Base-by-base conservation (phyloP, 2,888 invertebrate genomes). In the Megamerina dolium region DNA sequence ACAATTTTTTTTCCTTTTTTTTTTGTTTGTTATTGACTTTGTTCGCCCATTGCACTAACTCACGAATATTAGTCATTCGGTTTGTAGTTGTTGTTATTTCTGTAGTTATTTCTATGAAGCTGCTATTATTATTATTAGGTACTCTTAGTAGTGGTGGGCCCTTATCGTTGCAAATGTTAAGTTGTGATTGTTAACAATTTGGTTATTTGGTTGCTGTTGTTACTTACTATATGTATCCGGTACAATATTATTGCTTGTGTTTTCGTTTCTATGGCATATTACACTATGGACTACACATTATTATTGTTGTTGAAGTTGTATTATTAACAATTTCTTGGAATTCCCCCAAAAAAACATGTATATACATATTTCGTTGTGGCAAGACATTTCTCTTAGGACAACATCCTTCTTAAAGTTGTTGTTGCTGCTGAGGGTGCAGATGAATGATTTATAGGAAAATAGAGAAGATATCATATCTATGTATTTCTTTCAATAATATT, bases 61-160 rank as follows among this genome's bases (percentile, higher is more conserved):
- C 33, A 40, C 21, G 43, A 45, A 31, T 44, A 48, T 48, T 42
- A 41, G 41, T 36, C 45, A 48, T 45, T 44, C 42, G 16, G 35
- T 33, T 13, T 35, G 18, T 13, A 2, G 5, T 30, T 26, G 27
- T 44, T 14, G 10, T 27, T 17, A 27, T 20, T 37, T 33, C n/a
- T n/a, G n/a, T n/a, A n/a, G n/a, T n/a, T n/a, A n/a, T n/a, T n/a
- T n/a, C n/a, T n/a, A n/a, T n/a, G n/a, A n/a, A n/a, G n/a, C n/a
- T n/a, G n/a, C n/a, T n/a, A n/a, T n/a, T n/a, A n/a, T n/a, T n/a
- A n/a, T n/a, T n/a, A n/a, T n/a, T n/a, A n/a, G n/a, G n/a, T n/a
- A n/a, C n/a, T n/a, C 37, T 12, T 2, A 41, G 27, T 35, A 10
- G 17, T 27, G 9, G 12, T 20, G 34, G 8, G n/a, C 20, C 18